phyloP scores from a whole-genome alignment of 2,888 invertebrate genomes.

The Callinectes sapidus region DNA sequence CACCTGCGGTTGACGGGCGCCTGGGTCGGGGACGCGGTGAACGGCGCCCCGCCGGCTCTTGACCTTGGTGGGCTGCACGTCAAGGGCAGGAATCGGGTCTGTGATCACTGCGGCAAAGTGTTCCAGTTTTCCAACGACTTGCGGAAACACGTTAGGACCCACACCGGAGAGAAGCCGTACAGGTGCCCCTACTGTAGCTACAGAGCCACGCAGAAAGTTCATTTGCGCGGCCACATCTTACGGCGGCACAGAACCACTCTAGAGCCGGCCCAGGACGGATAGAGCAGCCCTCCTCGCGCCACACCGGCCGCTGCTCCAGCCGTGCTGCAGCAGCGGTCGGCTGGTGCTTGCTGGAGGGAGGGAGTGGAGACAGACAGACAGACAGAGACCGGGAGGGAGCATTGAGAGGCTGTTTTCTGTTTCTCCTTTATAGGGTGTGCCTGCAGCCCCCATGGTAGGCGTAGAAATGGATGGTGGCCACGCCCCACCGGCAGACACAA shows the following conservation, averaged over 20 bases:
- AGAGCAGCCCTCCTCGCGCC: conserved; percentile 18
- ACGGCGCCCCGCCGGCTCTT: conserved; percentile 36
- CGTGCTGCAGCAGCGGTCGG: conserved; percentile 12
- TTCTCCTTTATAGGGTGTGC: conserved; percentile 63
- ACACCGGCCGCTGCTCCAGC: conserved; percentile 34
- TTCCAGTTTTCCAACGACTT: conserved; percentile 57
- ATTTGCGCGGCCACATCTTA: conserved; percentile 55
- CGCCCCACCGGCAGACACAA: conserved; percentile 47
- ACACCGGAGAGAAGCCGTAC: conserved; percentile 58
- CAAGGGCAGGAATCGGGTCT: conserved; percentile 48
- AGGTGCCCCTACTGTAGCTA: conserved; percentile 54
- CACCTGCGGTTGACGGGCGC: conserved; percentile 47
- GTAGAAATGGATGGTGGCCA: conserved; percentile 58
- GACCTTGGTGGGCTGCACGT: conserved; percentile 42
- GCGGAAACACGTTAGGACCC: conserved; percentile 53
- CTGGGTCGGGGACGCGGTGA: conserved; percentile 43
- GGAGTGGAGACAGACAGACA: background rate
- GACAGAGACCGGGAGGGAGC: conserved; percentile 51
- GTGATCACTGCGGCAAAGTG: conserved; percentile 56
- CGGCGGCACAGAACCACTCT: conserved; percentile 55
- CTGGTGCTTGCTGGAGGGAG: background rate
- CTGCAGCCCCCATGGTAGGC: conserved; percentile 61
- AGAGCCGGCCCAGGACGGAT: conserved; percentile 49
- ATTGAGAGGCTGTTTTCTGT: conserved; percentile 61
- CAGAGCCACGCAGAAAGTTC: conserved; percentile 60